Evolutionary conservation across 1,140 invertebrate genomes (phyloP), one percentile per base, ranked within the genome.

Genomic region (Papilio helenus): DNA sequence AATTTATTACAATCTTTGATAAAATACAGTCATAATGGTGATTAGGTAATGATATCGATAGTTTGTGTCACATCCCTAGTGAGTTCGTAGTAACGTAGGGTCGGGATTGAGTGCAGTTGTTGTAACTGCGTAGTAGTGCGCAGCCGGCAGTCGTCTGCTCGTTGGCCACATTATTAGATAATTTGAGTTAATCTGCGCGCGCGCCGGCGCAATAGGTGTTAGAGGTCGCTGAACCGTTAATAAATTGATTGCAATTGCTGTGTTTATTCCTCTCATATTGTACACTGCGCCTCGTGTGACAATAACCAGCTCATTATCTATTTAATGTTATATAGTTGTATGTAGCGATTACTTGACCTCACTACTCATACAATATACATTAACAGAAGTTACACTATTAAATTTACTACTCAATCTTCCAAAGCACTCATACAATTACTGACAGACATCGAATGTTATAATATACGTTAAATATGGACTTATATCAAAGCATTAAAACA

Each of bases 141-240:
- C 82, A 82, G 86, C 82, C 85, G 83, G 81, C 51, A n/a, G 18
- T 55, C 51, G 51, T 55, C 51, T n/a, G 51, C 83, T 84, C 72
- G 83, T 84, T 84, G 80, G 82, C 82, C 81, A 82, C 84, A 86
- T 89, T 87, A 89, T 87, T 87, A 87, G 85, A 87, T 89, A 89
- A 89, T 89, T 89, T 71, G 85, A 84, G 82, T 83, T 89, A 87
- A 89, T 89, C 84, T 87, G 86, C 83, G 84, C 82, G 26, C 65
- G 80, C 83, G 84, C 79, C 76, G 83, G 82, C 76, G 82, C 83
- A 86, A 86, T 87, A 87, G 85, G 86, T 89, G 84, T 86, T 85
- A 79, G 85, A 84, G 86, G 87, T 87, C 86, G 76, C 82, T 88
- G 87, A 86, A 86, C 87, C 82, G 87, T 83, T 86, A 78, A 83